A percentile compares a stretch with the other conserved stretches of the same genome.
These are phyloP conservation scores for Pemphigus obesinymphae DNA, from an alignment of 1,140 invertebrate genomes.

Conservation along the genomic window DNA sequence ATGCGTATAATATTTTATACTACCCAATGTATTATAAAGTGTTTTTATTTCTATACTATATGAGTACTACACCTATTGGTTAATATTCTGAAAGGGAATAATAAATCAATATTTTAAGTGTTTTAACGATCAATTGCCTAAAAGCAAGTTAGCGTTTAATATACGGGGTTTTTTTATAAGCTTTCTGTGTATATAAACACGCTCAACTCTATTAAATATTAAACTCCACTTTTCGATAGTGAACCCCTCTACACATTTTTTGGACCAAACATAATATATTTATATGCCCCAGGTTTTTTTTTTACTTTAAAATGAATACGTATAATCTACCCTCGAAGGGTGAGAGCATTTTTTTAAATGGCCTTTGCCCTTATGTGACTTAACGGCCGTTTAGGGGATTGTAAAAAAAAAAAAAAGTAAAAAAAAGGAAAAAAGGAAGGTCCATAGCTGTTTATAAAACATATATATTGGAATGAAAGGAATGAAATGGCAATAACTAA, in stretches of 20 bases:
- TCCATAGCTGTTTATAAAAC: conserved; percentile 36
- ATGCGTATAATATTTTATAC: background rate
- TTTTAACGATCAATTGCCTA: conserved; percentile 10
- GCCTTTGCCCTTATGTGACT: conserved; percentile 33
- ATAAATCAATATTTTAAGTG: conserved; percentile 20
- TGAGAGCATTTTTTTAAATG: conserved; percentile 30
- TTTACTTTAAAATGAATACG: conserved; percentile 41
- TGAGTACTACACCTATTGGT: too few species aligned
- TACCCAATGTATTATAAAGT: background rate
- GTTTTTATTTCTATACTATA: background rate
- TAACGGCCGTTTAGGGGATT: conserved; percentile 41
- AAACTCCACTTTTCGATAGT: conserved; percentile 37
- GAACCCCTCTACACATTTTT: conserved; percentile 24
- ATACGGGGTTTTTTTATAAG: background rate
- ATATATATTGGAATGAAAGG: conserved; percentile 30
- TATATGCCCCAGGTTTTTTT: conserved; percentile 14
- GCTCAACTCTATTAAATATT: conserved; percentile 39
- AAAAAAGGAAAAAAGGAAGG: conserved; percentile 16
- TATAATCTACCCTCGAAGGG: conserved; percentile 33
- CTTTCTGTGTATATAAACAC: conserved; percentile 12
- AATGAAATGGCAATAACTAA: conserved; percentile 38
- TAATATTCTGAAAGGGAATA: background rate
- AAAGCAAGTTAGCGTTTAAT: background rate
- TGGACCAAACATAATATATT: conserved; percentile 36
- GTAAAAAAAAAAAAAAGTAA: conserved; percentile 21